These are phyloP conservation scores for Sphaeridia pumilis DNA, from an alignment of 2,888 invertebrate species.

Conservation along the genomic window DNA sequence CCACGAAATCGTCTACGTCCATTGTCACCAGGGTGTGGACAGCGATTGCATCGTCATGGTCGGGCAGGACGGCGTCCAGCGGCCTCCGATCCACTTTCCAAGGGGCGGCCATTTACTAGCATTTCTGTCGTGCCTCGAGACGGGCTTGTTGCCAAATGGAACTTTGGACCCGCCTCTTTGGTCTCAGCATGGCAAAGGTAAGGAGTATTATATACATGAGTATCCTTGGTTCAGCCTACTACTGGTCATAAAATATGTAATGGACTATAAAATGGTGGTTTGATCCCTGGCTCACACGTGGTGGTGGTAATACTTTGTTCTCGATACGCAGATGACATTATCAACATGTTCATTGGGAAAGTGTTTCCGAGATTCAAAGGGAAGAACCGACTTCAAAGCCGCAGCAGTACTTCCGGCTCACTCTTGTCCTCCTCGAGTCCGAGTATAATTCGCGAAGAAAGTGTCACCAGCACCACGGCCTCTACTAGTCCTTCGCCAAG, in stretches of 20 bases:
- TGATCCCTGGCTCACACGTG: no score
- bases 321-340: neutral
- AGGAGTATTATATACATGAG: neutral
- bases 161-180: conserved; percentile 86
- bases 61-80: conserved; percentile 79
- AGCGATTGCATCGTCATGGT: conserved; percentile 81
- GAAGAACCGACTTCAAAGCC: conserved; percentile 31
- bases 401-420: conserved; percentile 6
- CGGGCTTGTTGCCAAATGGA: conserved; percentile 74
- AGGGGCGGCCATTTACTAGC: conserved; percentile 80
- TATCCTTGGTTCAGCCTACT: no score
- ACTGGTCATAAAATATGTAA: no score
- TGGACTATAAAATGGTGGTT: no score
- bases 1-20: conserved; percentile 87
- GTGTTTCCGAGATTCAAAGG: conserved; percentile 44
- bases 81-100: conserved; percentile 87
- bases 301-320: no score
- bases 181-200: conserved; percentile 75
- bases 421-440: conserved; percentile 1
- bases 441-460: neutral
- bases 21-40: conserved; percentile 71
- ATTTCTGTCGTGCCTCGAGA: conserved; percentile 83
- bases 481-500: neutral
- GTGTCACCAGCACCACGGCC: no score
- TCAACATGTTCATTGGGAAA: conserved; percentile 41